A percentile compares a stretch with the other conserved stretches of the same genome.
Evolutionary conservation across 2,797 vertebrate species (phyloP).

Genomic region (Potorous gilbertii): DNA sequence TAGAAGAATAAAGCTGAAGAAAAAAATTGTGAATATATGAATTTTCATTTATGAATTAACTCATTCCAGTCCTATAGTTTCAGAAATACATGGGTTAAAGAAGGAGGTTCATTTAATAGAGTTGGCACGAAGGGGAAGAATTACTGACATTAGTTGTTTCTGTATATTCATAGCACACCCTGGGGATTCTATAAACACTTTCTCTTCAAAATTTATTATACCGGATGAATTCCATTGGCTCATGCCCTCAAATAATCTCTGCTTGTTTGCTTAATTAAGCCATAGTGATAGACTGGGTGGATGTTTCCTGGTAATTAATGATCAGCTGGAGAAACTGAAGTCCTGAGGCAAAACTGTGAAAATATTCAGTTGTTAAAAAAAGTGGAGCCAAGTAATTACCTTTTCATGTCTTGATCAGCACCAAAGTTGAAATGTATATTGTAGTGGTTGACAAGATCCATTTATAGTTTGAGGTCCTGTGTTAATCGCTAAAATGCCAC

Average conservation of each 20-base stretch:
- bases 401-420: slow-evolving; percentile 44
- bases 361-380: slow-evolving; percentile 64
- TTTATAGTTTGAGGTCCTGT: not conserved
- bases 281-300: slow-evolving; percentile 53
- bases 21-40: not conserved
- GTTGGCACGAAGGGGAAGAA: not conserved
- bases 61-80: not conserved
- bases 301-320: slow-evolving; percentile 57
- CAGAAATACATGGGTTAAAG: not conserved
- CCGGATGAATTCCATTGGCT: slow-evolving; percentile 24
- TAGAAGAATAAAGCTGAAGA: not conserved
- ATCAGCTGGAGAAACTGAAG: slow-evolving; percentile 52
- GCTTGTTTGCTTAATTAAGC: slow-evolving; percentile 66
- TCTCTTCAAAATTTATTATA: slow-evolving; percentile 58
- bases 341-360: slow-evolving; percentile 66
- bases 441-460: slow-evolving; percentile 29
- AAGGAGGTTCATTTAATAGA: not conserved
- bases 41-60: not conserved
- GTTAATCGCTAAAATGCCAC: slow-evolving; percentile 37
- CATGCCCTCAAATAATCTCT: slow-evolving; percentile 29
- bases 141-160: slow-evolving; percentile 14
- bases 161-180: slow-evolving; percentile 47
- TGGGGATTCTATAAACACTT: slow-evolving; percentile 21
- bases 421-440: slow-evolving; percentile 45
- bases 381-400: slow-evolving; percentile 38